A percentile compares a stretch with the other conserved stretches of the same genome.
Conservation (phyloP, 1,140 invertebrate species). For the Zaprionus ghesquierei region DNA sequence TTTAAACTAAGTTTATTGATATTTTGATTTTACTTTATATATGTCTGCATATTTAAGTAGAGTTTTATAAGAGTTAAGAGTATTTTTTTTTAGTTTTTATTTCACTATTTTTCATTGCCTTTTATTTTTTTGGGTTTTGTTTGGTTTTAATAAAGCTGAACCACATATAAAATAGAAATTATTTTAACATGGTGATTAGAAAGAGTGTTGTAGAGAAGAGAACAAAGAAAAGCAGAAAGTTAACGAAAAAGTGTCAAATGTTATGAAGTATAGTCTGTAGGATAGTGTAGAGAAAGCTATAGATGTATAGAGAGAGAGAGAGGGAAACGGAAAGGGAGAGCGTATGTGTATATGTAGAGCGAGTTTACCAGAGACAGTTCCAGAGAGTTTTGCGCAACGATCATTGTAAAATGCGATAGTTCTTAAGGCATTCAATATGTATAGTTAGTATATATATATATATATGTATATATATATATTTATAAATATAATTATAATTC, state of each 20-base stretch:
- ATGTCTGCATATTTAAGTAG: constrained; percentile 13
- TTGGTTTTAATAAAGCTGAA: constrained; percentile 73
- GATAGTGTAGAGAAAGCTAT: neutral
- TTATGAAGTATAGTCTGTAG: constrained; percentile 8
- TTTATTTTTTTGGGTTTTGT: constrained; percentile 6
- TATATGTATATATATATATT: constrained; percentile 23
- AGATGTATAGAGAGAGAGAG: constrained; percentile 4
- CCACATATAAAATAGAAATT: constrained; percentile 82
- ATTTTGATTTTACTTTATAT: constrained; percentile 14
- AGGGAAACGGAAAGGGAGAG: neutral
- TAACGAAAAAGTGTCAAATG: constrained; percentile 27
- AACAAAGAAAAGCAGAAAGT: constrained; percentile 34
- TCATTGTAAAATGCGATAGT: constrained; percentile 43
- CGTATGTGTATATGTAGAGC: constrained; percentile 11
- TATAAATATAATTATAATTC: too few relatives aligned
- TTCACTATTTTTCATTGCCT: neutral
- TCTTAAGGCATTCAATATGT: constrained; percentile 30
- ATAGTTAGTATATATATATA: constrained; percentile 4
- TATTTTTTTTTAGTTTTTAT: neutral
- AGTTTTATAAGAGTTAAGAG: constrained; percentile 26
- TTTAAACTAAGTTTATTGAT: constrained; percentile 25
- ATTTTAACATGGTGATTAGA: constrained; percentile 81
- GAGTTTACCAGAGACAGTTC: constrained; percentile 24
- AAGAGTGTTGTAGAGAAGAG: constrained; percentile 43
- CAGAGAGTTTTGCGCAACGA: constrained; percentile 24